A percentile compares a stretch with the other conserved stretches of the same genome.
Conservation (phyloP, 2,797 vertebrate species). For the Rhinella marina region DNA sequence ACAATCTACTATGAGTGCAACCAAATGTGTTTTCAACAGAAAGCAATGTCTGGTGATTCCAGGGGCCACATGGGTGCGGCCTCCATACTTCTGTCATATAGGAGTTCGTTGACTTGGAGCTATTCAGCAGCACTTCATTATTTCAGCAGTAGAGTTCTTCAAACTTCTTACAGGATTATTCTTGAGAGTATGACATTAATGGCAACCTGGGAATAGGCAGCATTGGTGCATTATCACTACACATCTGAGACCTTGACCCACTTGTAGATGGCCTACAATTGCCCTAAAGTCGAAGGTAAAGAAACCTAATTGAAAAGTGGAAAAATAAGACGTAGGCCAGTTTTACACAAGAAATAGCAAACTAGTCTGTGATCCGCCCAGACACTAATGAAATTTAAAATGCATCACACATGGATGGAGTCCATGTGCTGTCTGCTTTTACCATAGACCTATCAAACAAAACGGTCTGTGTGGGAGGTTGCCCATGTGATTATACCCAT, state of each 20-base stretch:
- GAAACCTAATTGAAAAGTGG: background rate
- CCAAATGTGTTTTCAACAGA: background rate
- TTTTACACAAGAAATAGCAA: too few species aligned
- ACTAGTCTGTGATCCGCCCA: too few species aligned
- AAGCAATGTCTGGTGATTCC: background rate
- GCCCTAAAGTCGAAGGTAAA: background rate
- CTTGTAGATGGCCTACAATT: background rate
- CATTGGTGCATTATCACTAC: slow-evolving; percentile 1
- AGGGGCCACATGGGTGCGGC: background rate
- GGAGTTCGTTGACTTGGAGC: background rate
- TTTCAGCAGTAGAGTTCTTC: background rate
- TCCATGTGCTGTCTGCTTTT: too few species aligned
- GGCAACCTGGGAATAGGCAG: slow-evolving; percentile 4
- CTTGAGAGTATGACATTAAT: background rate
- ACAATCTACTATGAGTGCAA: background rate
- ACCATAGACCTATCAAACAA: too few species aligned
- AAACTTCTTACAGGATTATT: background rate
- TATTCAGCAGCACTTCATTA: background rate
- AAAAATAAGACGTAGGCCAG: background rate
- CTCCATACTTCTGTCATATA: background rate
- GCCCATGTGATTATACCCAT: too few species aligned
- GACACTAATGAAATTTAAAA: too few species aligned
- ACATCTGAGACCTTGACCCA: background rate
- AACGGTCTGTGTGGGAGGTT: too few species aligned
- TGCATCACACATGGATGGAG: too few species aligned